A percentile compares a stretch with the other conserved stretches of the same genome.
phyloP scores from a whole-genome alignment of 2,797 vertebrate species.

The Stomatorhinus walkeri region DNA sequence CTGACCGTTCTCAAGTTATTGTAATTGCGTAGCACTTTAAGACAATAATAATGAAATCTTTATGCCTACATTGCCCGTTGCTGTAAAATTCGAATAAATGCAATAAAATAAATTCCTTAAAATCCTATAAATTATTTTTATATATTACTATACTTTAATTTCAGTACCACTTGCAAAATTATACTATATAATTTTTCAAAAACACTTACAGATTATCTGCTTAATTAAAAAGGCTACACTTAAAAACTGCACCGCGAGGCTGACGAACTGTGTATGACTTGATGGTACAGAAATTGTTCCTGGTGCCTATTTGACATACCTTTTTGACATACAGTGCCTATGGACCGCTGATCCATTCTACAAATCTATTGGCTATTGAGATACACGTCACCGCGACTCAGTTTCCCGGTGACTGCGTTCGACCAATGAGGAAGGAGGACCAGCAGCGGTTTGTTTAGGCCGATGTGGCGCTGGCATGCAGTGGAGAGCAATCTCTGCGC shows the following conservation, averaged over 20 bases:
- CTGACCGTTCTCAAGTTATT: not conserved
- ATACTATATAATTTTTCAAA: not conserved
- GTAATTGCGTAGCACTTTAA: not conserved
- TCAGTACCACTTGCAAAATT: not conserved
- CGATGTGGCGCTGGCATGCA: not conserved
- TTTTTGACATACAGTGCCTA: not conserved
- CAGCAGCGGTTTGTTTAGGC: not conserved
- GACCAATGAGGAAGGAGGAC: not conserved
- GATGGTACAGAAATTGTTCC: not conserved
- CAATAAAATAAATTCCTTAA: not conserved
- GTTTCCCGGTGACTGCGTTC: not conserved
- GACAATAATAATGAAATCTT: not conserved
- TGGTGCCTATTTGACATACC: not conserved
- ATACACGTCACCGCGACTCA: not conserved
- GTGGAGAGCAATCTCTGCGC: not conserved
- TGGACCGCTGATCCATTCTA: not conserved
- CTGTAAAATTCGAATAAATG: not conserved
- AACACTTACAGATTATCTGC: not conserved
- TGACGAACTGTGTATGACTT: not conserved
- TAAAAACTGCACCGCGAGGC: not conserved
- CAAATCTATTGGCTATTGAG: not conserved
- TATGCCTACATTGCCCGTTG: not conserved
- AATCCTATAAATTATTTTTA: not conserved
- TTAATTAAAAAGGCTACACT: not conserved
- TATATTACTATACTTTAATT: not conserved